phyloP scores from a whole-genome alignment of 2,113 vertebrate genomes.

The Elanoides forficatus region DNA sequence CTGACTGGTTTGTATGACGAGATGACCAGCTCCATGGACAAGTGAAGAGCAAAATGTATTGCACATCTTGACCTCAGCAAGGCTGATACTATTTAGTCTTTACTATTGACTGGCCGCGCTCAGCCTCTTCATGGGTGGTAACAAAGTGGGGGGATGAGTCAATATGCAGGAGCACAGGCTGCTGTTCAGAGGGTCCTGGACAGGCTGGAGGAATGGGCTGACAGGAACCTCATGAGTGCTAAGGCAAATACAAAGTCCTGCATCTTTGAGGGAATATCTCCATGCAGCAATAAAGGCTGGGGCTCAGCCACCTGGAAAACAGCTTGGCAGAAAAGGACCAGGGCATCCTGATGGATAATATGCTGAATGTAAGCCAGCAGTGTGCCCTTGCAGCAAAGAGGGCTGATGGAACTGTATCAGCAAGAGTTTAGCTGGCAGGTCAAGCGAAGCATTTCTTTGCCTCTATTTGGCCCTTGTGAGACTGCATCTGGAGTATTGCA shows the following conservation, averaged over 20 bases:
- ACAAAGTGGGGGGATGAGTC: not conserved
- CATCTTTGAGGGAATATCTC: not conserved
- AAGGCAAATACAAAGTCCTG: not conserved
- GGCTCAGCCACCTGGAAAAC: not conserved
- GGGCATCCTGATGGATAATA: not conserved
- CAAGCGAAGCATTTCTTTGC: not conserved
- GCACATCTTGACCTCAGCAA: not conserved
- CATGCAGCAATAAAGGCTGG: not conserved
- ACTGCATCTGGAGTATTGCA: not conserved
- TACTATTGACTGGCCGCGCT: not conserved
- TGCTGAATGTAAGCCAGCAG: not conserved
- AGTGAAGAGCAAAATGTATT: not conserved
- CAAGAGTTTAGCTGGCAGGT: not conserved
- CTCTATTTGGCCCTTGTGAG: not conserved
- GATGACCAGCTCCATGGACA: not conserved
- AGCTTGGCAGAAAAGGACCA: not conserved
- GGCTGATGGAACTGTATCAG: not conserved
- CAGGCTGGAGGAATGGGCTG: not conserved
- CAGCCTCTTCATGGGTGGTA: not conserved
- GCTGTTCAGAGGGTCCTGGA: not conserved
- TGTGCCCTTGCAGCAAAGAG: not conserved
- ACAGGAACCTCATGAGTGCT: not conserved
- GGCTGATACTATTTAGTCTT: not conserved
- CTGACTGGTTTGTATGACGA: not conserved
- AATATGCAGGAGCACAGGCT: not conserved